Conservation (phyloP, 2,113 vertebrate genomes). For the Petroica traversi region DNA sequence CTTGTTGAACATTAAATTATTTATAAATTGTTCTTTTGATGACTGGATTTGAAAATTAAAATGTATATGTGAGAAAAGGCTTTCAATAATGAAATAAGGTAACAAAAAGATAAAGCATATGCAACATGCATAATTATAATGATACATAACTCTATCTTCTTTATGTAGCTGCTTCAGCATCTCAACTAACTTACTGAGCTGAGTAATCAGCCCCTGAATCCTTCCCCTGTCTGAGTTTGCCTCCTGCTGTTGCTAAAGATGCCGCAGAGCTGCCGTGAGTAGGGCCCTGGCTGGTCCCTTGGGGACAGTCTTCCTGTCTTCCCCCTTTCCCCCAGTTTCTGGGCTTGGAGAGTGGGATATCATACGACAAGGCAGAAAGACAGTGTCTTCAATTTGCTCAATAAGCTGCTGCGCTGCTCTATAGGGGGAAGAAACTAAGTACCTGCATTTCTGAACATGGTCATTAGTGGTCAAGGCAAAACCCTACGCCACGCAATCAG, state of each 20-base stretch:
- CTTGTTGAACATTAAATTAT: background rate
- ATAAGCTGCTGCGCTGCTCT: background rate
- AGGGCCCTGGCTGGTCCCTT: background rate
- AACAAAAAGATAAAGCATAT: conserved; percentile 4
- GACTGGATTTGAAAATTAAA: background rate
- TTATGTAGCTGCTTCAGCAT: background rate
- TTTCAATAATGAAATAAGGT: conserved; percentile 45
- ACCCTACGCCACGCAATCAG: background rate
- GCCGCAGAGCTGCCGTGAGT: background rate
- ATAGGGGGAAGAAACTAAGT: background rate
- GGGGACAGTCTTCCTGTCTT: background rate
- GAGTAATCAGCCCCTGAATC: background rate
- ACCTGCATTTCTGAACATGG: background rate
- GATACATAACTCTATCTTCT: background rate
- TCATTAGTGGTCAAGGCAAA: background rate
- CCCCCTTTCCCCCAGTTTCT: background rate
- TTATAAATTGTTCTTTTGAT: background rate
- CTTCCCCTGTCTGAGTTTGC: background rate
- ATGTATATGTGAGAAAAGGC: background rate
- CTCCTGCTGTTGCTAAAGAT: background rate
- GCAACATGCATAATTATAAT: conserved; percentile 33
- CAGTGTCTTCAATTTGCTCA: background rate
- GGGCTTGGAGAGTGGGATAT: background rate
- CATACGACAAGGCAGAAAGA: background rate
- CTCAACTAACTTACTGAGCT: background rate